These are phyloP conservation scores for Ptycholaimellus sp. DNA, from an alignment of 2,888 invertebrate species.

Conservation along the genomic window DNA sequence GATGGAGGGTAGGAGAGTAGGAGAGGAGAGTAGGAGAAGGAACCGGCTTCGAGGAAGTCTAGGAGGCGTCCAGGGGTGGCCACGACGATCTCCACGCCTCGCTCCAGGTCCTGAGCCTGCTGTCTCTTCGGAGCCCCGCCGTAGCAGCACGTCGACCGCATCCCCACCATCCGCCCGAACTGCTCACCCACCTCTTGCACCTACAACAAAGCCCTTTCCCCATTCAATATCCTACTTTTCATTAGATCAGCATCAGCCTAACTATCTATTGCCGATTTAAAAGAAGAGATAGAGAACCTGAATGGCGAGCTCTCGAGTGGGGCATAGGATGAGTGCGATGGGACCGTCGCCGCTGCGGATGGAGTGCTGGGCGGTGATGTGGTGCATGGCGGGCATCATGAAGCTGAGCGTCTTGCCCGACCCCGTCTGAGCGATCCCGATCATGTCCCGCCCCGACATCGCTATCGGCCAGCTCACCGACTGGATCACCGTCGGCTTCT, in stretches of 20 bases:
- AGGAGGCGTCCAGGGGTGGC: conserved; percentile 33
- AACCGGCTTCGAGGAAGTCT: conserved; percentile 26
- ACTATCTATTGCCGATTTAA: too few relatives aligned
- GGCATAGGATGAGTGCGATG: conserved; percentile 65
- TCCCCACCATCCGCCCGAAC: neutral
- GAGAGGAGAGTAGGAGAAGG: too few relatives aligned
- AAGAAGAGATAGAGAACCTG: too few relatives aligned
- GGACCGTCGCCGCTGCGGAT: conserved; percentile 1
- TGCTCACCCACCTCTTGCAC: neutral
- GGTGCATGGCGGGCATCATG: conserved; percentile 2
- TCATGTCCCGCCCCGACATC: conserved; percentile 31
- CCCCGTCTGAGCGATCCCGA: conserved; percentile 3
- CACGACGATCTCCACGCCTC: conserved; percentile 30
- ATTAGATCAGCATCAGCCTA: too few relatives aligned
- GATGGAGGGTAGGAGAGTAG: too few relatives aligned
- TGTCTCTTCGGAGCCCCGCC: neutral
- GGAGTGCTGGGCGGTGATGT: neutral
- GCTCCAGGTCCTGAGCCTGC: neutral
- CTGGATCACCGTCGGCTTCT: conserved; percentile 31
- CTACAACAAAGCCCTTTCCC: conserved; percentile 5
- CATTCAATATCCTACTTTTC: too few relatives aligned
- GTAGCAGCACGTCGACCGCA: neutral
- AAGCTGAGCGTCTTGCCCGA: conserved; percentile 6
- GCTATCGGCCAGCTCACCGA: conserved; percentile 76
- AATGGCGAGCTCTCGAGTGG: conserved; percentile 54